Evolutionary conservation across 2,113 vertebrate genomes (phyloP).

Genomic region (Semicossyphus pulcher): DNA sequence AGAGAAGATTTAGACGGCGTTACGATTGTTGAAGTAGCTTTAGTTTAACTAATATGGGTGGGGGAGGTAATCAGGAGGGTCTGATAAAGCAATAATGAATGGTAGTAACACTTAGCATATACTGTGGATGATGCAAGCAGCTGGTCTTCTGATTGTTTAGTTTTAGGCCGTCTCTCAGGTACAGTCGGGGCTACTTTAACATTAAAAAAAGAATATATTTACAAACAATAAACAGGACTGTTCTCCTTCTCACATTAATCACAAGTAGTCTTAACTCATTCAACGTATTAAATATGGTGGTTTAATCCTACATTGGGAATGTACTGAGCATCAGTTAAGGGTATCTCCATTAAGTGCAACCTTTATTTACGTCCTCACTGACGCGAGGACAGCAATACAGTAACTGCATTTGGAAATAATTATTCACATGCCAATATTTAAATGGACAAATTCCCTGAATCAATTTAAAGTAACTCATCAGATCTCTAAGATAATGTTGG

Average conservation of each 20-base stretch:
- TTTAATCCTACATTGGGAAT: slow-evolving; percentile 77
- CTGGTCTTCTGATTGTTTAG: slow-evolving; percentile 79
- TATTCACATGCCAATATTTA: slow-evolving; percentile 69
- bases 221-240: slow-evolving; percentile 82
- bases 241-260: slow-evolving; percentile 80
- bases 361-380: slow-evolving; percentile 75
- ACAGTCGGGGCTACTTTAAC: slow-evolving; percentile 72
- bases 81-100: slow-evolving; percentile 63
- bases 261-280: slow-evolving; percentile 80
- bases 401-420: slow-evolving; percentile 73
- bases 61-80: slow-evolving; percentile 48
- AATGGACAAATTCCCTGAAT: slow-evolving; percentile 67
- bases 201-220: slow-evolving; percentile 78
- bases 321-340: slow-evolving; percentile 77
- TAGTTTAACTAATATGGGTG: slow-evolving; percentile 48
- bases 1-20: slow-evolving; percentile 38
- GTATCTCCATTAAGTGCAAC: slow-evolving; percentile 78
- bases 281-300: slow-evolving; percentile 79
- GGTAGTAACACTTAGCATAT: slow-evolving; percentile 71
- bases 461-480: slow-evolving; percentile 72
- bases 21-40: slow-evolving; percentile 61
- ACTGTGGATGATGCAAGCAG: slow-evolving; percentile 71
- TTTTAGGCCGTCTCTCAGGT: slow-evolving; percentile 71
- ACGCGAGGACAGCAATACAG: slow-evolving; percentile 70
- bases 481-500: slow-evolving; percentile 69